Conservation (phyloP, 1,140 invertebrate genomes). For the Aphaenogaster floridana region DNA sequence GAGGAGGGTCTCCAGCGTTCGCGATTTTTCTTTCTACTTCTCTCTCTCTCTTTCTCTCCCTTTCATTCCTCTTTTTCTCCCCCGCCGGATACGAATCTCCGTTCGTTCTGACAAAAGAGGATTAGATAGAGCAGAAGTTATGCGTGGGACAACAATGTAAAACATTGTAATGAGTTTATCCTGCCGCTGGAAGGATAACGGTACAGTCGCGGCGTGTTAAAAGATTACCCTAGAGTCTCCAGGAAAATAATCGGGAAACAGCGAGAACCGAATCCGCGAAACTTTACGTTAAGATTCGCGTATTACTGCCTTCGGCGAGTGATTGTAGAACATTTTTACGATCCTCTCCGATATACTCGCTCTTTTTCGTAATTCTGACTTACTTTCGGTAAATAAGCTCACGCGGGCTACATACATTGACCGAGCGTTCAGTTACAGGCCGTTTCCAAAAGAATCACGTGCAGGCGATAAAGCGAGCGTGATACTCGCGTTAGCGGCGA, state of each 20-base stretch:
- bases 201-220: neutral
- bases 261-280: neutral
- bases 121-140: conserved; percentile 56
- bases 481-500: conserved; percentile 54
- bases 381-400: conserved; percentile 73
- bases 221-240: neutral
- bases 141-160: conserved; percentile 43
- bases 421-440: conserved; percentile 55
- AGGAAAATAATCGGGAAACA: neutral
- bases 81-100: conserved; percentile 1
- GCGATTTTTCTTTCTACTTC: conserved; percentile 13
- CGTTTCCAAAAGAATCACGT: conserved; percentile 60
- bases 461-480: conserved; percentile 38
- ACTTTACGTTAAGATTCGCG: neutral
- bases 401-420: conserved; percentile 47
- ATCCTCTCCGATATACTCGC: neutral
- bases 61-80: neutral
- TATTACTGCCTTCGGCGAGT: neutral
- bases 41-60: neutral
- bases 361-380: conserved; percentile 35
- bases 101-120: conserved; percentile 49
- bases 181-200: conserved; percentile 9
- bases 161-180: conserved; percentile 23
- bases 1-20: conserved; percentile 55
- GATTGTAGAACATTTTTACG: neutral